These are phyloP conservation scores for Exocentrus adspersus DNA, from an alignment of 2,888 invertebrate species.

Conservation along the genomic window DNA sequence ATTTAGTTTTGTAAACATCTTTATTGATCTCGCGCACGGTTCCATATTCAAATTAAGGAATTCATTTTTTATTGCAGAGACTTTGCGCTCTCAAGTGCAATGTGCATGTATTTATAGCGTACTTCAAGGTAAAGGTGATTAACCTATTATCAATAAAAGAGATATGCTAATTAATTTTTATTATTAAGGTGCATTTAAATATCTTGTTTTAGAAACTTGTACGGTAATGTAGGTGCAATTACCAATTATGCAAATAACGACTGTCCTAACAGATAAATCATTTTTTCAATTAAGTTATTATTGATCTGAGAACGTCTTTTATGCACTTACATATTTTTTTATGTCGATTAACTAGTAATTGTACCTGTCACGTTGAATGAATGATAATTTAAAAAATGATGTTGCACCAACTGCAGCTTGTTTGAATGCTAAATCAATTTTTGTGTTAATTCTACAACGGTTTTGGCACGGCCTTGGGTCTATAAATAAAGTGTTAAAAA, in stretches of 20 bases:
- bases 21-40: background rate
- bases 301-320: too few relatives aligned
- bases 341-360: too few relatives aligned
- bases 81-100: too few relatives aligned
- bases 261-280: background rate
- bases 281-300: background rate
- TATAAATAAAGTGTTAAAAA: background rate
- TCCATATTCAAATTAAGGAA: background rate
- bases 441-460: background rate
- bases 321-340: too few relatives aligned
- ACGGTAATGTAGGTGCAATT: too few relatives aligned
- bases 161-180: background rate
- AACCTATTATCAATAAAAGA: slow-evolving; percentile 4
- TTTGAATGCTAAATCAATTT: too few relatives aligned
- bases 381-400: too few relatives aligned
- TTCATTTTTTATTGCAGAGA: too few relatives aligned
- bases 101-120: background rate
- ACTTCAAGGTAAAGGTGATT: slow-evolving; percentile 1
- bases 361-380: background rate
- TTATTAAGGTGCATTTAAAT: too few relatives aligned
- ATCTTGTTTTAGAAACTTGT: too few relatives aligned
- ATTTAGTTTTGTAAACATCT: too few relatives aligned
- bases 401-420: too few relatives aligned
- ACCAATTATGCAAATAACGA: background rate
- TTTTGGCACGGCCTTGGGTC: background rate